Evolutionary conservation across 2,888 invertebrate genomes (phyloP), one percentile per base, ranked within the genome.

Genomic region (Troides oblongomaculatus): DNA sequence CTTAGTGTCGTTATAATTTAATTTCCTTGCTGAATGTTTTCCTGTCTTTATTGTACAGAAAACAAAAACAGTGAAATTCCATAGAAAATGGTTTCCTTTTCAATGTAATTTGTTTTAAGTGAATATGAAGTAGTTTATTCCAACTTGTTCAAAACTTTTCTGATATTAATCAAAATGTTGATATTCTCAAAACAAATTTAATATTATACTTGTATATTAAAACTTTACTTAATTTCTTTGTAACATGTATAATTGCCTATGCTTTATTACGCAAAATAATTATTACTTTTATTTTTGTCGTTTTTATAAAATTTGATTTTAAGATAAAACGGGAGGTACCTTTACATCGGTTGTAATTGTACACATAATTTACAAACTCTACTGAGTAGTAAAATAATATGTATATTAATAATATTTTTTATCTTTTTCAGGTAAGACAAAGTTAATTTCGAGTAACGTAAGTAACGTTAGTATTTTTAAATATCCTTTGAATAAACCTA

Each of bases 381-480:
- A 46, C 14, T 46, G 46, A 14, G 17, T 17, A 17, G 18, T 17
- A 50, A 50, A 50, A 50, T 50, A 17, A 18, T 50, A 50, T 50
- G 1, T 17, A 4, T 14, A 14, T 14, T 14, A 50, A 14, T 50
- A 18, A 61, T 6, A 17, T 4, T 66, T 71, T 72, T 61, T 60
- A 72, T 72, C 73, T 73, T 69, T 79, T 75, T 56, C 77, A 78
- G 78, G 79, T 79, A 77, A 76, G 77, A 39, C 21, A 2, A 43
- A 64, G 30, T 66, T 66, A 14, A 57, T 8, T 57, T 14, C 18
- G 57, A 39, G 12, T 39, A 64, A 57, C 39, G 64, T 64, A 63
- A 59, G 63, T 63, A 56, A 50, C 25, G 17, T 2, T 17, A 1
- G 18, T 18, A 50, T 14, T 18, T 5, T 50, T 50, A 17, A 18